Conservation (phyloP, 2,113 vertebrate genomes). For the Odontophorus gujanensis region DNA sequence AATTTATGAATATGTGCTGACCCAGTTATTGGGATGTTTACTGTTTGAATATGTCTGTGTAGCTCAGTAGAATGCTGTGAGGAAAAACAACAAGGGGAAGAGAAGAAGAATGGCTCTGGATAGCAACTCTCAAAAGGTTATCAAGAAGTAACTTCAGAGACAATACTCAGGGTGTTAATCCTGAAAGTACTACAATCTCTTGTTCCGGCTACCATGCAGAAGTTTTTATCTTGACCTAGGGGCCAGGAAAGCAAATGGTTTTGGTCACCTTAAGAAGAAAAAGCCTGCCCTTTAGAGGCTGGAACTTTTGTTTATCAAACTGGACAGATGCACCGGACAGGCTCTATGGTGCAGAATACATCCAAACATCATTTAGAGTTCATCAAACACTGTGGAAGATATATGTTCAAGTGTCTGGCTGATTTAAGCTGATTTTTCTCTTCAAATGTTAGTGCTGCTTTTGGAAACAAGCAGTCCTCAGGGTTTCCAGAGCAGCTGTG, state of each 20-base stretch:
- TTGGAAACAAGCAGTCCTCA: neutral
- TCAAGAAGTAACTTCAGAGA: neutral
- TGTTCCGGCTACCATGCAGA: neutral
- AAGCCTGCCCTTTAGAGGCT: neutral
- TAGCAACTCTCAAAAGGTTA: neutral
- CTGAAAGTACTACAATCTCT: neutral
- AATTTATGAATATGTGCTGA: conserved; percentile 10
- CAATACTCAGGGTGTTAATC: neutral
- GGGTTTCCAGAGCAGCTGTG: neutral
- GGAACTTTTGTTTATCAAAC: neutral
- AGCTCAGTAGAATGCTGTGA: neutral
- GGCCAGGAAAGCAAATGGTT: neutral
- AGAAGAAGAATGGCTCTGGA: neutral
- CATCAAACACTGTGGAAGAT: neutral
- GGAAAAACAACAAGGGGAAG: neutral
- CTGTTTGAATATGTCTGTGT: neutral
- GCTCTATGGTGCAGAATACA: neutral
- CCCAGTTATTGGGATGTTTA: conserved; percentile 26
- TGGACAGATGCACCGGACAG: neutral
- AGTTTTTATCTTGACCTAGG: neutral
- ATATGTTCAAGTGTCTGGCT: neutral
- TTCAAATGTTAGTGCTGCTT: neutral
- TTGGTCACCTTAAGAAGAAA: neutral
- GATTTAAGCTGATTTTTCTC: neutral
- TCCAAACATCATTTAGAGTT: neutral